Base-by-base conservation (phyloP, 2,888 invertebrate genomes). In the Machimus rusticus region DNA sequence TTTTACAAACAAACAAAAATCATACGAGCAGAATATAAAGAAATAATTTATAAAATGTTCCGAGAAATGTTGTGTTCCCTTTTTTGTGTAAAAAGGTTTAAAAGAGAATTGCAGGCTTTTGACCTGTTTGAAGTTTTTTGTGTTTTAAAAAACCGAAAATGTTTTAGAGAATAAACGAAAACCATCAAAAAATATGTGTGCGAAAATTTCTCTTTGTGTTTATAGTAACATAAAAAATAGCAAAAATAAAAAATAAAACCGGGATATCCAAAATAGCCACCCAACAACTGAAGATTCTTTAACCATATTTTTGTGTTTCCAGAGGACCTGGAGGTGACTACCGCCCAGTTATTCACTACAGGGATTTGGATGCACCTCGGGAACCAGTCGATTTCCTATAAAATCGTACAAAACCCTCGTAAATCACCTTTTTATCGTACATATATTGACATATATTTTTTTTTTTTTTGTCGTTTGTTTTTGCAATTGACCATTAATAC, bases 341-440 rank as follows among this genome's bases (percentile, higher is more conserved):
- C 94, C 95, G 98, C 91, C 96, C 97, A 91, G 96, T 98, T 92
- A 97, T 98, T 92, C 97, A 98, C 94, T 98, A 98, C 94, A 95
- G 98, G 92, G 98, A 98, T 94, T 95, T 98, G 94, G 98, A 98
- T 93, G 98, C 98, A 90, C 98, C 98, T 89, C 95, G 97, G 93
- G 98, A 98, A 93, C 97, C 97, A 89, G 97, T 97, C 93, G 97
- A 97, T 93, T 96, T 97, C 93, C 94, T 96, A 90, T 96, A 95
- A 94, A 85, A 74, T 66, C 37, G 66, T 66, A 84, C 46, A 46
- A 34, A 66, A 84, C 81, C 66, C 66, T 66, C 23, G 66, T 28
- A 23, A 51, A 51, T 23, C 66, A 57, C 57, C 23, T 66, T 66
- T 51, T 23, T 66, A 66, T 66, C 66, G 66, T 66, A 66, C 12